Evolutionary conservation across 2,888 invertebrate species (phyloP).

Genomic region (Ormia ochracea): DNA sequence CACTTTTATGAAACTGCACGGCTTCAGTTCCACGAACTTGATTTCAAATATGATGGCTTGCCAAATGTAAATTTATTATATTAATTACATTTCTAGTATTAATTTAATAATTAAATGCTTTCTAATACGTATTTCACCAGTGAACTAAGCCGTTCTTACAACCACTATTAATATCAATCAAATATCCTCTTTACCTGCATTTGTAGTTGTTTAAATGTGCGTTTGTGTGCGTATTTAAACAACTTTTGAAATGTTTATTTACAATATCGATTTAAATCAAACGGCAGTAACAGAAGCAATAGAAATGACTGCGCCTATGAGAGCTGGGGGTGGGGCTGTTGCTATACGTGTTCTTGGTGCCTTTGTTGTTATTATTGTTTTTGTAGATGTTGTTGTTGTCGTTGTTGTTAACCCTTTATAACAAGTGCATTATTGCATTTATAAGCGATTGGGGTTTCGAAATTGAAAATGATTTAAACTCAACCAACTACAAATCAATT

Average conservation of each 20-base stretch:
- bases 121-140: background rate
- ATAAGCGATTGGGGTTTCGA: slow-evolving; percentile 26
- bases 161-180: slow-evolving; percentile 12
- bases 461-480: slow-evolving; percentile 58
- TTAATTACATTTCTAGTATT: no score
- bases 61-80: no score
- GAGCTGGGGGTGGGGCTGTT: background rate
- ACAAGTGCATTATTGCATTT: slow-evolving; percentile 15
- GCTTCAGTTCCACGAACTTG: no score
- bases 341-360: background rate
- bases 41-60: no score
- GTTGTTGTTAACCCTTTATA: slow-evolving; percentile 18
- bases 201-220: background rate
- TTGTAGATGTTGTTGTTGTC: background rate
- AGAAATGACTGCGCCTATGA: background rate
- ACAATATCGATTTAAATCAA: slow-evolving; percentile 36
- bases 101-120: no score
- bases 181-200: background rate
- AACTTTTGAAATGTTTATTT: slow-evolving; percentile 40
- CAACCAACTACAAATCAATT: slow-evolving; percentile 59
- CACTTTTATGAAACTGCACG: no score
- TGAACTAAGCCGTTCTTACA: background rate
- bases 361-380: background rate
- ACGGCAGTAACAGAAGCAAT: background rate
- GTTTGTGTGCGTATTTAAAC: slow-evolving; percentile 21